These are phyloP conservation scores for Arrhamphus sclerolepis DNA, from an alignment of 2,797 vertebrate species.

Conservation along the genomic window DNA sequence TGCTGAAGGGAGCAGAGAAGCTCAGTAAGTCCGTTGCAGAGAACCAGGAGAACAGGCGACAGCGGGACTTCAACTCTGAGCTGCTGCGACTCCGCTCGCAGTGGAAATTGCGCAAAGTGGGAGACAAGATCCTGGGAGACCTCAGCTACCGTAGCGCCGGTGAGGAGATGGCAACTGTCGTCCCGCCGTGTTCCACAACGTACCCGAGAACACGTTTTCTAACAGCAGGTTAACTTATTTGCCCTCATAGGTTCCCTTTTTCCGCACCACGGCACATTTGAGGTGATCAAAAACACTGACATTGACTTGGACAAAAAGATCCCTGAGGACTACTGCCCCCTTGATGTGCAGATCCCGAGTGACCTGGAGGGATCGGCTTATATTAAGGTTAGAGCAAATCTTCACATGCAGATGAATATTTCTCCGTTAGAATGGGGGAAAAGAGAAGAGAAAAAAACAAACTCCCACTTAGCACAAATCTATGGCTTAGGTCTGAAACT, in stretches of 20 bases:
- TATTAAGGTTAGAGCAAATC: constrained; percentile 86
- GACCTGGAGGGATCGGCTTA: constrained; percentile 97
- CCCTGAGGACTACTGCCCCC: constrained; percentile 96
- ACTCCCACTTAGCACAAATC: no score
- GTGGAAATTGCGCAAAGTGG: constrained; percentile 97
- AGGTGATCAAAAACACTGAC: constrained; percentile 99
- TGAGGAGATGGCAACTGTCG: constrained; percentile 47
- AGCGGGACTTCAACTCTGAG: constrained; percentile 96
- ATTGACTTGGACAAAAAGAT: constrained; percentile 97
- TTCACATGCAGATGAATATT: no score
- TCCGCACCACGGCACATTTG: constrained; percentile 96
- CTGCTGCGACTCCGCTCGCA: constrained; percentile 92
- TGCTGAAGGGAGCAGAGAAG: constrained; percentile 94
- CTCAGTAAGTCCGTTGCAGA: constrained; percentile 93
- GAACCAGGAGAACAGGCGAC: constrained; percentile 93
- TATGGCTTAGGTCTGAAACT: no score
- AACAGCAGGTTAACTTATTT: background rate
- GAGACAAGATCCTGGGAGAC: constrained; percentile 98
- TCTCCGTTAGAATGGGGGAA: background rate
- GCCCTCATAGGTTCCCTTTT: constrained; percentile 89
- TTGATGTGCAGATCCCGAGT: constrained; percentile 95
- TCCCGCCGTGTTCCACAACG: background rate
- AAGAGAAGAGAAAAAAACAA: no score
- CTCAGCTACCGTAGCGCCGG: constrained; percentile 97
- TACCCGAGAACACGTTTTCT: background rate